Evolutionary conservation across 1,140 invertebrate genomes (phyloP).

Genomic region (Rhagoletis zephyria): DNA sequence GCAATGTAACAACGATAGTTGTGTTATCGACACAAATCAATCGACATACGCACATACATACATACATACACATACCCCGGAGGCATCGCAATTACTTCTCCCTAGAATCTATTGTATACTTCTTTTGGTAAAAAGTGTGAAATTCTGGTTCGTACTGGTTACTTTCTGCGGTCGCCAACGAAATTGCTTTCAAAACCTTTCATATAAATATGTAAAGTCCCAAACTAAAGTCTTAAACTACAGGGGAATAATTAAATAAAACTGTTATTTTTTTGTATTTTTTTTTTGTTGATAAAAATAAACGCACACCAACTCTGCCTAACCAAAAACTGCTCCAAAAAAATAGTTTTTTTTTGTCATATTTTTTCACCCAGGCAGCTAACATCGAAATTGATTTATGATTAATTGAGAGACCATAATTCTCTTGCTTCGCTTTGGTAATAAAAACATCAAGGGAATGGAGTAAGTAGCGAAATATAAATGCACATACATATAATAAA

Average conservation of each 20-base stretch:
- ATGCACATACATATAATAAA: neutral
- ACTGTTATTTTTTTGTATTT: neutral
- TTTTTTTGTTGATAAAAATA: neutral
- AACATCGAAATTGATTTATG: conserved; percentile 31
- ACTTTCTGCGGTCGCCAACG: neutral
- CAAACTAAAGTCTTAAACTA: neutral
- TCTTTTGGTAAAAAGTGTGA: neutral
- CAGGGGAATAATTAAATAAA: conserved; percentile 20
- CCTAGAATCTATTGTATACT: neutral
- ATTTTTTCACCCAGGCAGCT: neutral
- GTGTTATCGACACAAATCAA: neutral
- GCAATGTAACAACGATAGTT: neutral
- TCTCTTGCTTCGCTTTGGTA: conserved; percentile 40
- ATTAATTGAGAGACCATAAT: conserved; percentile 29
- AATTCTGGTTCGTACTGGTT: neutral
- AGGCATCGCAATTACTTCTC: neutral
- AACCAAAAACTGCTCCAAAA: neutral
- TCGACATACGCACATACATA: no score
- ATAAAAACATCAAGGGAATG: conserved; percentile 40
- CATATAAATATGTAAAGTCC: neutral
- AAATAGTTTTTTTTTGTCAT: neutral
- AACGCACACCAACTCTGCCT: neutral
- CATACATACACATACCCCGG: neutral
- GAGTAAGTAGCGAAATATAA: conserved; percentile 11
- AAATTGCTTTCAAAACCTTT: neutral